A percentile compares a stretch with the other conserved stretches of the same genome.
phyloP scores from a whole-genome alignment of 2,797 vertebrate species.

The Coluber constrictor region DNA sequence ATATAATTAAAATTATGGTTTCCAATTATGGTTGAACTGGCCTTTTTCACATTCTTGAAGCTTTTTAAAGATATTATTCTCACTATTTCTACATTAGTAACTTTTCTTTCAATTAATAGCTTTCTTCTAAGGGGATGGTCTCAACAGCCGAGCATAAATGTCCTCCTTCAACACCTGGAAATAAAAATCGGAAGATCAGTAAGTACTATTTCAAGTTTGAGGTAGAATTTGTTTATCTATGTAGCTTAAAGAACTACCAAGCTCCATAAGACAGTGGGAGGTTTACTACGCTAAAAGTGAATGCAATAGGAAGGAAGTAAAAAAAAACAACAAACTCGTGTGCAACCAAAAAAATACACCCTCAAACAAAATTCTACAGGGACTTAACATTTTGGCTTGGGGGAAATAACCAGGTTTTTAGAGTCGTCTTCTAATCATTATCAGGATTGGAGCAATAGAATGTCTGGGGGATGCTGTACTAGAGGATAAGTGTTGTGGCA shows the following conservation, averaged over 20 bases:
- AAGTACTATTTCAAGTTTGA: conserved; percentile 58
- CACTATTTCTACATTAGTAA: conserved; percentile 19
- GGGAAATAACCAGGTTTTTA: not conserved
- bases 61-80: conserved; percentile 43
- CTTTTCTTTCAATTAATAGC: conserved; percentile 71
- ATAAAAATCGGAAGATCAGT: conserved; percentile 91
- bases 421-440: not conserved
- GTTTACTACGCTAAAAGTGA: not conserved
- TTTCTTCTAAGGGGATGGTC: conserved; percentile 84
- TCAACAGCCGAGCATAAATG: conserved; percentile 71
- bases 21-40: not conserved
- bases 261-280: not conserved
- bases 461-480: not conserved
- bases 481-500: not conserved
- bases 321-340: no score
- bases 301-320: not conserved
- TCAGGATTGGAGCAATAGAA: not conserved
- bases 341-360: not conserved
- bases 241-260: not conserved
- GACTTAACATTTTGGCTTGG: not conserved
- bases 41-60: conserved; percentile 23
- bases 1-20: not conserved
- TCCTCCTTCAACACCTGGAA: conserved; percentile 74
- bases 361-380: not conserved
- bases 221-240: not conserved